Percentiles rank a stretch among this genome's conserved stretches.
Conservation (phyloP, 2,797 vertebrate species). For the Phoeniculus purpureus region DNA sequence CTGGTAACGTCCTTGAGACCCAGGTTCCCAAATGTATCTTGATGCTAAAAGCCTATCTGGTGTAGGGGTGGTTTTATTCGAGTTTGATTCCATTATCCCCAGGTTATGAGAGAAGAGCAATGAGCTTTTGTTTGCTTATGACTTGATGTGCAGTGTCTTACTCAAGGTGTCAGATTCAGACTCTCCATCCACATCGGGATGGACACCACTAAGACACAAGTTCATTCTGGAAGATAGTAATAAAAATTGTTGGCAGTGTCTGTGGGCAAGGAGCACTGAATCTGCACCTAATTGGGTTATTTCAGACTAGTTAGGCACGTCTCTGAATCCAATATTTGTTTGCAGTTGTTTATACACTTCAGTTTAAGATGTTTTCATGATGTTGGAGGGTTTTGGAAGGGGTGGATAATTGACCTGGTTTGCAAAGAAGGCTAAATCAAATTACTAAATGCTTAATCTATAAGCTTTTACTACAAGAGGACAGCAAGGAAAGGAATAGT, state of each 20-base stretch:
- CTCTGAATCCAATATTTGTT: constrained; percentile 23
- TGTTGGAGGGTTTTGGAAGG: neutral
- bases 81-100: fast-evolving
- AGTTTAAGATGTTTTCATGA: neutral
- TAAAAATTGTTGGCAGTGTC: neutral
- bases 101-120: neutral
- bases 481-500: neutral
- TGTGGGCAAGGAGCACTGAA: neutral
- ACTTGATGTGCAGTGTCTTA: neutral
- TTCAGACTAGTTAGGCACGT: neutral
- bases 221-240: neutral
- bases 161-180: constrained; percentile 11
- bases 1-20: neutral
- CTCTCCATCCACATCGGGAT: neutral
- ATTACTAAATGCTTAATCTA: constrained; percentile 4
- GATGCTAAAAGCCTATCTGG: neutral
- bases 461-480: neutral
- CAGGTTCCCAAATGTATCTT: neutral
- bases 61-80: neutral
- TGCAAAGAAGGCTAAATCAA: neutral
- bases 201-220: neutral
- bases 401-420: neutral
- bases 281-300: constrained; percentile 9
- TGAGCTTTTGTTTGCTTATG: neutral
- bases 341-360: neutral